phyloP scores from a whole-genome alignment of 1,140 invertebrate genomes.

The Danaus melanippus region DNA sequence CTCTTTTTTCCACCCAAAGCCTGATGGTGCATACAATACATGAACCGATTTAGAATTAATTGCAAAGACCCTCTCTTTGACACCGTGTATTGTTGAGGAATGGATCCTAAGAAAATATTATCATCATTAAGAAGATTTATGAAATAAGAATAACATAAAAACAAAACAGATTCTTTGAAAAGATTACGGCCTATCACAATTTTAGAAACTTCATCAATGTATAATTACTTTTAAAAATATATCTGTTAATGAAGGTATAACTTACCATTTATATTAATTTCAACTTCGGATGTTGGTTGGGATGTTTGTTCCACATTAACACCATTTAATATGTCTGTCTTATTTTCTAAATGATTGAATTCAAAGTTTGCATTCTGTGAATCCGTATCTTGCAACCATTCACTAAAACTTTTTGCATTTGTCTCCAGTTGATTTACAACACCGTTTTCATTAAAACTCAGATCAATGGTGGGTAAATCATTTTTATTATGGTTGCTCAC shows the following conservation, averaged over 20 bases:
- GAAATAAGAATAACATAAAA: background rate
- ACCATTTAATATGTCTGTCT: too few relatives aligned
- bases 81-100: conserved; percentile 30
- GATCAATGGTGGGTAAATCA: background rate
- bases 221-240: too few relatives aligned
- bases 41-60: conserved; percentile 42
- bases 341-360: background rate
- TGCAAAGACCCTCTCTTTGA: conserved; percentile 37
- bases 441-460: background rate
- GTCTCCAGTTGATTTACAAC: too few relatives aligned
- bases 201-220: too few relatives aligned
- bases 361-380: conserved; percentile 2
- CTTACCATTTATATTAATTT: conserved; percentile 1
- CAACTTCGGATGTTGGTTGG: background rate
- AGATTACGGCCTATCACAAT: too few relatives aligned
- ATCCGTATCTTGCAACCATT: conserved; percentile 1
- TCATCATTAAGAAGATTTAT: conserved; percentile 2
- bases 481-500: background rate
- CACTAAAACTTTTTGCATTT: conserved; percentile 7
- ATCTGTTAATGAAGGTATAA: background rate
- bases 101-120: conserved; percentile 17
- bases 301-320: background rate
- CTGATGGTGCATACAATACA: conserved; percentile 42
- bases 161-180: too few relatives aligned
- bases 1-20: conserved; percentile 28